Evolutionary conservation across 2,113 vertebrate species (phyloP), one percentile per base, ranked within the genome.

Genomic region (Lagopus leucura): DNA sequence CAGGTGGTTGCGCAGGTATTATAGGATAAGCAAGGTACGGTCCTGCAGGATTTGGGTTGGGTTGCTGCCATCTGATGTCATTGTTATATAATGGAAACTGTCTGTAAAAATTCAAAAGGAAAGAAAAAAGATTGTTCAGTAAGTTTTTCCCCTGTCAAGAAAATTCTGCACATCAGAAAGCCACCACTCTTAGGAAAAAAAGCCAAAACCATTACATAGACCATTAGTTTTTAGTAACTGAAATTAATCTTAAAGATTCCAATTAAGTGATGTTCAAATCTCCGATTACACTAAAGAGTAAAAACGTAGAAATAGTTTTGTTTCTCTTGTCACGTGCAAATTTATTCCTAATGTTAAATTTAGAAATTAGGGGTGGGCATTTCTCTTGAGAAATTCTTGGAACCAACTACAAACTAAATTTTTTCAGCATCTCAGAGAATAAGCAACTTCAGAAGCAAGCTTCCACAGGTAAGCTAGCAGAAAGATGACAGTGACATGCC

Each of bases 1-100:
- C 98, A 45, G 99, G 98, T 25, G 99, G 99, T 92, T 99, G 99
- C 4, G 99, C 98, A 71, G 99, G 98, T 97, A 99, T 93, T 96
- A 99, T 98, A 63, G 99, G 99, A 97, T 99, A 99, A 73, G 99
- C 99, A 95, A 99, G 98, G 97, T 99, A 99, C 0, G 99, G 99
- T 82, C 98, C 99, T 55, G 98, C 91, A 40, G 99, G 98, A 91
- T 95, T 98, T 77, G 99, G 98, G 96, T 96, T 99, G 38, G 99
- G 98, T 95, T 99, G 99, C 86, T 99, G 99, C 99, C 99, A 99
- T 97, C 99, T 98, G 92, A 99, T 98, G 94, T 99, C 99, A 92
- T 95, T 98, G 63, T 98, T 99, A 94, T 99, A 99, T 80, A 99
- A 93, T 2, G 98, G 98, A 97, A 99, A 98, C 75, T 99, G 99